A percentile compares a stretch with the other conserved stretches of the same genome.
Conservation (phyloP, 2,888 invertebrate genomes). For the Andrena haemorrhoa region DNA sequence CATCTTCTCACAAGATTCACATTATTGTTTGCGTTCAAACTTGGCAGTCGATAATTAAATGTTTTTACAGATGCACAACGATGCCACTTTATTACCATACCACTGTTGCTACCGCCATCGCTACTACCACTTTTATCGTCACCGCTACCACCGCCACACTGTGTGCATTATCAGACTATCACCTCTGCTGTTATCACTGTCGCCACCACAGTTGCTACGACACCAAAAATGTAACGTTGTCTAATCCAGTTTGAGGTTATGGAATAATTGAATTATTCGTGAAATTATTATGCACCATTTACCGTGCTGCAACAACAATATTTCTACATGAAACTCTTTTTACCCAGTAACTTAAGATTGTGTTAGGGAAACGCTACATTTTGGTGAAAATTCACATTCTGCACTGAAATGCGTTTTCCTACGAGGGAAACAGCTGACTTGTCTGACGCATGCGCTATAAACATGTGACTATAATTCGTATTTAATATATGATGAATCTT, state of each 20-base stretch:
- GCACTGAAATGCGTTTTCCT: background rate
- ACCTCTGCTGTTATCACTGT: slow-evolving; percentile 22
- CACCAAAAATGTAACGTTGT: slow-evolving; percentile 29
- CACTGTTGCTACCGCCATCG: slow-evolving; percentile 30
- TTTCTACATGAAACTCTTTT: background rate
- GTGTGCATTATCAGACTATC: background rate
- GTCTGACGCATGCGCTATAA: slow-evolving; percentile 29
- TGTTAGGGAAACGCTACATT: background rate
- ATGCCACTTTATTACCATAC: slow-evolving; percentile 29
- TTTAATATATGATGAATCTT: background rate
- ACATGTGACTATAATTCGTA: background rate
- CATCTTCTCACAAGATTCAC: slow-evolving; percentile 82
- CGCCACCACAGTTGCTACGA: slow-evolving; percentile 10
- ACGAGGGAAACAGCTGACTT: slow-evolving; percentile 35
- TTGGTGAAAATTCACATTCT: background rate
- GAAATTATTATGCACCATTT: background rate
- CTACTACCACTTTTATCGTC: slow-evolving; percentile 21
- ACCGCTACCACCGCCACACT: slow-evolving; percentile 1
- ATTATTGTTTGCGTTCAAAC: slow-evolving; percentile 33
- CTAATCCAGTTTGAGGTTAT: slow-evolving; percentile 5
- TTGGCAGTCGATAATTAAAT: slow-evolving; percentile 26
- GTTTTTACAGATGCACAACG: slow-evolving; percentile 10
- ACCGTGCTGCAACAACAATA: background rate
- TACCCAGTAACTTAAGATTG: slow-evolving; percentile 7
- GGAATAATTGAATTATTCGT: slow-evolving; percentile 16